Evolutionary conservation across 2,797 vertebrate species (phyloP), one percentile per base, ranked within the genome.

Genomic region (Morelia viridis): DNA sequence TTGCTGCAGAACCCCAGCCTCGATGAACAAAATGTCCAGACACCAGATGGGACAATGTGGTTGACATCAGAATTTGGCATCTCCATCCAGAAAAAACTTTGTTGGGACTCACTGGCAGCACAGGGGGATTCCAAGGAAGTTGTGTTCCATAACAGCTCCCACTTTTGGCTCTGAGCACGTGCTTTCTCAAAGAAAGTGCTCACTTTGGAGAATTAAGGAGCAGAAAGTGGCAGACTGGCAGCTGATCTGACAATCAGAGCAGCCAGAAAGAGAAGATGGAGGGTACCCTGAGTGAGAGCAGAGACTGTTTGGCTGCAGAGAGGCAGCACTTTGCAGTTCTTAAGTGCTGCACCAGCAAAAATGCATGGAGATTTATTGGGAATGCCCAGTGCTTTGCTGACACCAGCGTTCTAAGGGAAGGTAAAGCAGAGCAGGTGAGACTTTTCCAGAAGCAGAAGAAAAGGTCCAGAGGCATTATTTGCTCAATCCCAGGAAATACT

Each of bases 321-420:
- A 92, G 31, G 56, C 12, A 89, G 91, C 83, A 92, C 87, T 91
- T 86, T 80, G 57, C 87, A 83, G 76, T 91, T 9, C 90, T 91
- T 87, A 93, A 93, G 90, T 46, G 58, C 83, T 83, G 41, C 2
- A 4, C 83, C 76, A 91, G 90, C 90, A 91, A 26, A 83, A 89
- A 83, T 11, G 68, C 64, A 58, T 12, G 2, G 35, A 89, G 88
- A 91, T 91, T 89, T 91, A 91, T 87, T 31, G 84, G 65, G 58
- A 65, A 50, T 65, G 65, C 68, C 87, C 64, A 8, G 10, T 22
- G 24, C 58, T 89, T 87, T 71, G 58, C 83, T 86, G 87, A 83
- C 65, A 89, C 17, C 46, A 62, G 57, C 5, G 8, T 58, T 90
- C 53, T 31, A 57, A 85, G 80, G 12, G 31, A 87, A 28, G 91